Percentiles rank a stretch among this genome's conserved stretches.
These are phyloP conservation scores for Mycetomoellerius zeteki DNA, from an alignment of 1,140 invertebrate genomes.

Conservation along the genomic window DNA sequence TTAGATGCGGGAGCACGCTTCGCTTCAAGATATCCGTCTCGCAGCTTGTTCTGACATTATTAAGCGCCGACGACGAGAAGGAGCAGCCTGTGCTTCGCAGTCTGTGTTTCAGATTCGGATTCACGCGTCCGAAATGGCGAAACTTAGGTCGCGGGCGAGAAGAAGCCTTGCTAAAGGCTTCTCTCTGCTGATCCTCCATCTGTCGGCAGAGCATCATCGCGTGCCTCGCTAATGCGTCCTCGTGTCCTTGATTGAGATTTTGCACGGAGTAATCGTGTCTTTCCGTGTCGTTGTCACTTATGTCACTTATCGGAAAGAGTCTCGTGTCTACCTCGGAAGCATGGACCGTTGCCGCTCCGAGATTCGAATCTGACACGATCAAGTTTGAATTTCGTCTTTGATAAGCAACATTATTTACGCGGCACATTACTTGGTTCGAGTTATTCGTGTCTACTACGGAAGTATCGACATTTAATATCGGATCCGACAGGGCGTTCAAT, in stretches of 20 bases:
- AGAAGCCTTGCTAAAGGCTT: conserved; percentile 23
- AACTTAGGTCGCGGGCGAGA: conserved; percentile 67
- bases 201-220: conserved; percentile 73
- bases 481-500: conserved; percentile 83
- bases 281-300: conserved; percentile 1
- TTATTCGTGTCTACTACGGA: conserved; percentile 55
- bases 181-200: conserved; percentile 74
- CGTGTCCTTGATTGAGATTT: conserved; percentile 74
- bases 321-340: conserved; percentile 57
- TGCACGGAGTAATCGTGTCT: conserved; percentile 77
- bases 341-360: conserved; percentile 71
- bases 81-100: conserved; percentile 64
- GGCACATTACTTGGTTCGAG: conserved; percentile 65
- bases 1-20: conserved; percentile 74
- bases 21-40: conserved; percentile 64
- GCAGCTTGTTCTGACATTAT: conserved; percentile 29
- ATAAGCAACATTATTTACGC: conserved; percentile 47
- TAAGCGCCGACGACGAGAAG: conserved; percentile 68
- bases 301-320: conserved; percentile 39
- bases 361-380: conserved; percentile 82
- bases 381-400: conserved; percentile 77
- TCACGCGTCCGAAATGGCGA: conserved; percentile 56
- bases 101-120: conserved; percentile 71
- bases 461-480: conserved; percentile 74
- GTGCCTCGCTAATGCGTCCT: conserved; percentile 67